Base-by-base conservation (phyloP, 1,140 invertebrate species). In the Drosophila lowei region DNA sequence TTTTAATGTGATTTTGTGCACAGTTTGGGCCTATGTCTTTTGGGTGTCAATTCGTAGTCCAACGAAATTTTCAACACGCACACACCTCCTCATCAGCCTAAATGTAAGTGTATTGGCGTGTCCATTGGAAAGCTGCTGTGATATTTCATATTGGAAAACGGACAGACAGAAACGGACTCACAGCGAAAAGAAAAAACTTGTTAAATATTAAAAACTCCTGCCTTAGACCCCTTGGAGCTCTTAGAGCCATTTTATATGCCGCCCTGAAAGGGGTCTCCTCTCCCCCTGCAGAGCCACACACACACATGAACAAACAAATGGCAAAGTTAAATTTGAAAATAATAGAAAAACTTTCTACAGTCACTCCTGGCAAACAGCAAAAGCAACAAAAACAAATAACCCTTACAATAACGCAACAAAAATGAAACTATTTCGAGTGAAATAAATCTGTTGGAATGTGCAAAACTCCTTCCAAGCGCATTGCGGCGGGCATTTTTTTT, bases 241-340 rank as follows among this genome's bases (percentile, higher is more conserved):
- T 18, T 18, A 18, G 18, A 18, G 18, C 18, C 18, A 18, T 18
- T 72, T 72, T 49, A 44, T 15, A 48, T 42, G 18, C 9, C 43
- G 23, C n/a, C 6, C 42, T 18, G 46, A 52, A 48, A 52, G 9
- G 30, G 30, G 8, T 7, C 28, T 18, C 18, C 2, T 18, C 2
- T 18, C 18, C 18, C 18, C 18, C 18, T 18, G 18, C 18, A 41
- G 49, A 56, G 54, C 63, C 73, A 53, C 77, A 71, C 66, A 71
- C 66, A 68, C 61, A 64, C 61, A 70, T 11, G 66, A 34, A 74
- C 15, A 88, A 88, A 88, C 83, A 88, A 88, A 88, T 88, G 83
- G 83, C 75, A 88, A 88, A 88, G 83, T 88, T 88, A 88, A 88
- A 88, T 88, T 88, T 88, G 83, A 88, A 88, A 88, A 88, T 88